Evolutionary conservation across 2,797 vertebrate species (phyloP).

Genomic region (Pogoniulus pusillus): DNA sequence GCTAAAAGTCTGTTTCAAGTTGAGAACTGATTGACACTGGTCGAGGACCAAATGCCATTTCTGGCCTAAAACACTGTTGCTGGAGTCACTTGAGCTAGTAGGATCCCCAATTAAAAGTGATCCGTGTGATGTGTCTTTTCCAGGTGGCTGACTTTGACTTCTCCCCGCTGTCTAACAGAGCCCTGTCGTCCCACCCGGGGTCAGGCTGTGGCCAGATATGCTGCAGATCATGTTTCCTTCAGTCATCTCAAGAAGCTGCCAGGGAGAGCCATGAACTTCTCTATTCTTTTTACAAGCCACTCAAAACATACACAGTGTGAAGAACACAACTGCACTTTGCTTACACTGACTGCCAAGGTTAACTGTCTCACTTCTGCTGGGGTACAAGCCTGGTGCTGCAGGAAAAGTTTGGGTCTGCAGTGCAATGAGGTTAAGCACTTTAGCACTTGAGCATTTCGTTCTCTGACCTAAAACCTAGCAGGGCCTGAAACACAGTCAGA

Average conservation of each 20-base stretch:
- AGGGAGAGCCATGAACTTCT: constrained; percentile 74
- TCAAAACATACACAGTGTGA: constrained; percentile 76
- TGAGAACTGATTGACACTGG: neutral
- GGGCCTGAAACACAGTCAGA: constrained; percentile 12
- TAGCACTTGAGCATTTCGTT: neutral
- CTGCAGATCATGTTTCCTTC: constrained; percentile 57
- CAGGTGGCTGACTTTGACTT: constrained; percentile 80
- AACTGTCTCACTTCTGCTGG: neutral
- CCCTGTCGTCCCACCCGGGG: constrained; percentile 15
- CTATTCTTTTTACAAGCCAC: constrained; percentile 66
- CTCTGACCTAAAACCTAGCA: neutral
- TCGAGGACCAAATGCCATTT: neutral
- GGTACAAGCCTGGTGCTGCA: neutral
- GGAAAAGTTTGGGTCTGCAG: neutral
- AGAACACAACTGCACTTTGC: neutral
- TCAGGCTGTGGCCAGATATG: constrained; percentile 51
- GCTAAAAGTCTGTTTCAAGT: neutral
- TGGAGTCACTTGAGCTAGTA: neutral
- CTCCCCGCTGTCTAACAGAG: constrained; percentile 68
- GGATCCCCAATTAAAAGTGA: neutral
- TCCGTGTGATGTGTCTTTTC: constrained; percentile 2
- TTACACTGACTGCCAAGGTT: neutral
- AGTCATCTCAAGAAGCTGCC: constrained; percentile 28
- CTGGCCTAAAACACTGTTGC: neutral
- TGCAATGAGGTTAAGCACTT: neutral